Conservation (phyloP, 2,113 vertebrate genomes). For the Ranitomeya imitator region DNA sequence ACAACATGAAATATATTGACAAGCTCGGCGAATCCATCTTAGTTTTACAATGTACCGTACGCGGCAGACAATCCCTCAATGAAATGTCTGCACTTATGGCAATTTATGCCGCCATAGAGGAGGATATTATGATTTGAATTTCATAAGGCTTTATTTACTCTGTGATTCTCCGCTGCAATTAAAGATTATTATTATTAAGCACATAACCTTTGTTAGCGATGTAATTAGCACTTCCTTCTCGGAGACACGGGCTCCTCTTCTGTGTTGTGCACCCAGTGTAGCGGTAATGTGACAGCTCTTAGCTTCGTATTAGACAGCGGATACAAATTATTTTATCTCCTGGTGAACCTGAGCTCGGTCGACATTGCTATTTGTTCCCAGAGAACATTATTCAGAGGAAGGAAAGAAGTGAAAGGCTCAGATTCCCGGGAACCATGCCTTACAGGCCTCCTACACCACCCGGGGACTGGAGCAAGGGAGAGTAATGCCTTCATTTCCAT, state of each 20-base stretch:
- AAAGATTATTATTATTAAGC: conserved; percentile 46
- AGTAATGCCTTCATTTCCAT: conserved; percentile 9
- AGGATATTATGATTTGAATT: conserved; percentile 26
- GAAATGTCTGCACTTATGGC: conserved; percentile 21
- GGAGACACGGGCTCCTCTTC: neutral
- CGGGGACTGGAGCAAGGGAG: neutral
- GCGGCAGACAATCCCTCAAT: conserved; percentile 19
- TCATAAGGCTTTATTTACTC: conserved; percentile 24
- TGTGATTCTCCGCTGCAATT: conserved; percentile 29
- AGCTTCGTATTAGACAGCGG: conserved; percentile 30
- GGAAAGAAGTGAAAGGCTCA: conserved; percentile 14
- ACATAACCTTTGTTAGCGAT: conserved; percentile 34
- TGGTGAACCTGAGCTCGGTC: conserved; percentile 16
- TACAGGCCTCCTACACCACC: neutral
- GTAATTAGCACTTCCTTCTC: conserved; percentile 33
- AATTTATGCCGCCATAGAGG: conserved; percentile 16
- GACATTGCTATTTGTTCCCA: conserved; percentile 29
- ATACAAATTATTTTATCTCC: conserved; percentile 52
- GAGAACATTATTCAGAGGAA: conserved; percentile 14
- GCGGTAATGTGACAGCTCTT: conserved; percentile 44
- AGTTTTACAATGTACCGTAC: neutral
- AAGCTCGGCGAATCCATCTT: conserved; percentile 18
- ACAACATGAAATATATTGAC: conserved; percentile 5
- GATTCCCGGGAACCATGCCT: conserved; percentile 14
- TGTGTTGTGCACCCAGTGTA: conserved; percentile 27